Evolutionary conservation across 2,888 invertebrate genomes (phyloP).

Genomic region (Thereva unica): DNA sequence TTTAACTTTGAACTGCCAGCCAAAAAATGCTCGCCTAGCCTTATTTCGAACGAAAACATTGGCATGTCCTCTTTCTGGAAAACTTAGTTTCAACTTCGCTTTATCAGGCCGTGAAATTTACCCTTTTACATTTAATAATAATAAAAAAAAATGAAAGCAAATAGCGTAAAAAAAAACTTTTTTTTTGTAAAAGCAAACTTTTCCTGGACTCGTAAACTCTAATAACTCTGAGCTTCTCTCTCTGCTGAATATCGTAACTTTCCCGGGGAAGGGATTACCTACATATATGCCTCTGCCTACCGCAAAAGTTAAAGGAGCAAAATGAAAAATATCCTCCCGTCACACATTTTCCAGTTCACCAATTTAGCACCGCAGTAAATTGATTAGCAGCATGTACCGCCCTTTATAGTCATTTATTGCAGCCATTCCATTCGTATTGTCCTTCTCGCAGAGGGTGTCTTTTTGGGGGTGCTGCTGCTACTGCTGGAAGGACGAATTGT

Average conservation of each 20-base stretch:
- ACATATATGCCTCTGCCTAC: neutral
- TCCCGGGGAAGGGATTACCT: neutral
- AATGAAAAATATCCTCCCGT: slow-evolving; percentile 17
- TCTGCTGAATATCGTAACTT: slow-evolving; percentile 21
- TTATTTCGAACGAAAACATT: too few relatives aligned
- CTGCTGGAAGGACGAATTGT: too few relatives aligned
- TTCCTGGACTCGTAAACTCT: slow-evolving; percentile 8
- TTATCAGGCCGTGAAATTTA: too few relatives aligned
- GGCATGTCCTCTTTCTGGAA: too few relatives aligned
- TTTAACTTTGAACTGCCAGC: too few relatives aligned
- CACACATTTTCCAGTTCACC: slow-evolving; percentile 22
- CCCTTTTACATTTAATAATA: slow-evolving; percentile 6
- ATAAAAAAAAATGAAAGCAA: neutral
- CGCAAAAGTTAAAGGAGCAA: slow-evolving; percentile 8
- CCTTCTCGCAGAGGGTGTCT: neutral
- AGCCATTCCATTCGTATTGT: neutral
- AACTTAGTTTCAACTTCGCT: too few relatives aligned
- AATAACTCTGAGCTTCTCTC: slow-evolving; percentile 20
- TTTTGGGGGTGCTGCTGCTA: neutral
- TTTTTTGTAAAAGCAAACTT: slow-evolving; percentile 17
- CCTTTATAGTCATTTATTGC: neutral
- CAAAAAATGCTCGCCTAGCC: too few relatives aligned
- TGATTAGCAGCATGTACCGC: slow-evolving; percentile 4
- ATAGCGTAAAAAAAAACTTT: slow-evolving; percentile 5
- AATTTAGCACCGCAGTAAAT: slow-evolving; percentile 27